Conservation (phyloP, 64 coral and sea anemone genomes). For the Stylophora pistillata region DNA sequence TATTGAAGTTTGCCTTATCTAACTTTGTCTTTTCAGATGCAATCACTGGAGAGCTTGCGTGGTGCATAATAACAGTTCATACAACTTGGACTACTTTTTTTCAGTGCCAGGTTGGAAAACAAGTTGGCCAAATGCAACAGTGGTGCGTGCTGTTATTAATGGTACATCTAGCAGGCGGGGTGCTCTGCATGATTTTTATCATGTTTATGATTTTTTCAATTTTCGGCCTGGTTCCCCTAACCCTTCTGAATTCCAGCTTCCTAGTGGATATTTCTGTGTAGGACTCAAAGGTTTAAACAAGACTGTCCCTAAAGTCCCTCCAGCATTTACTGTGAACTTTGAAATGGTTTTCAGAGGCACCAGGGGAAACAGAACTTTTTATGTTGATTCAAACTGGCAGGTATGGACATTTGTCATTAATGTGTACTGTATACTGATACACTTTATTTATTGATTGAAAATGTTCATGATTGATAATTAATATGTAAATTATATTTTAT, state of each 20-base stretch:
- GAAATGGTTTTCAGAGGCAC: background rate
- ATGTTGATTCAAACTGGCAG: slow-evolving; percentile 8
- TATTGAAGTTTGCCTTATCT: background rate
- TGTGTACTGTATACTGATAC: background rate
- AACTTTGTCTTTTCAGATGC: slow-evolving; percentile 52
- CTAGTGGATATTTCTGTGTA: slow-evolving; percentile 64
- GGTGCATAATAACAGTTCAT: slow-evolving; percentile 40
- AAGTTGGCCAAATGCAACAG: slow-evolving; percentile 40
- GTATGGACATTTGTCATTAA: slow-evolving; percentile 1
- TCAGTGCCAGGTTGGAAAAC: slow-evolving; percentile 63
- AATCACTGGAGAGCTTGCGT: slow-evolving; percentile 77
- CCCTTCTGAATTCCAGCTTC: slow-evolving; percentile 58
- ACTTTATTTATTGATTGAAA: too few species aligned
- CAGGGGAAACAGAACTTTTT: background rate
- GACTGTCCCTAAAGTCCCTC: slow-evolving; percentile 37
- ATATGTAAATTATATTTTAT: too few species aligned
- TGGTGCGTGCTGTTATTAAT: slow-evolving; percentile 69
- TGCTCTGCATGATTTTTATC: slow-evolving; percentile 45
- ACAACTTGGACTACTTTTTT: slow-evolving; percentile 72
- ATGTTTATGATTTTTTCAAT: slow-evolving; percentile 89
- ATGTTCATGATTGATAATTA: too few species aligned
- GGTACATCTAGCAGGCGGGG: slow-evolving; percentile 5
- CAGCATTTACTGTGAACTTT: slow-evolving; percentile 51
- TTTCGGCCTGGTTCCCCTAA: slow-evolving; percentile 55
- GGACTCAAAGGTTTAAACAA: slow-evolving; percentile 58